phyloP scores from a whole-genome alignment of 2,888 invertebrate genomes.

The Agonum fuliginosum region DNA sequence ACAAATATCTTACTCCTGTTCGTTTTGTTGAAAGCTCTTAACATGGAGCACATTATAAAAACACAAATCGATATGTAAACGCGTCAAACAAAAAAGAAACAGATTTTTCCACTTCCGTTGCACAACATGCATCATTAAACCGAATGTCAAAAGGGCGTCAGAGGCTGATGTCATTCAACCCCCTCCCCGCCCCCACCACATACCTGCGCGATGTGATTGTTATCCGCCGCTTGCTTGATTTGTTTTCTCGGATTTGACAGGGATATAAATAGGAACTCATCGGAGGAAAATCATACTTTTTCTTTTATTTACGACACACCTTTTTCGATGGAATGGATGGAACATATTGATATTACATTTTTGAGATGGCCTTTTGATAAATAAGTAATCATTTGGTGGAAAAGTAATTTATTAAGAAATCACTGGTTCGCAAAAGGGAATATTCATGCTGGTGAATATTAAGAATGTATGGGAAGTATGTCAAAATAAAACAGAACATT shows the following conservation, averaged over 20 bases:
- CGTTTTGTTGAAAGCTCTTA: constrained; percentile 36
- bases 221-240: constrained; percentile 29
- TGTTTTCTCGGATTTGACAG: constrained; percentile 25
- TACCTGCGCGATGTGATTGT: constrained; percentile 29
- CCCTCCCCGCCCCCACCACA: background rate
- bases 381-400: no score
- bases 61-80: constrained; percentile 33
- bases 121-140: constrained; percentile 44
- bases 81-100: constrained; percentile 38
- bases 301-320: constrained; percentile 12
- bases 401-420: no score
- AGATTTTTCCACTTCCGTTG: constrained; percentile 38
- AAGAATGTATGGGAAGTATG: no score
- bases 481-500: no score
- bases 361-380: no score
- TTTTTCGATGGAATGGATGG: no score
- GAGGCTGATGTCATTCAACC: background rate
- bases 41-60: constrained; percentile 32
- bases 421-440: no score
- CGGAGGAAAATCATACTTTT: background rate
- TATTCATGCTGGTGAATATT: no score
- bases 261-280: constrained; percentile 23
- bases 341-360: constrained; percentile 5
- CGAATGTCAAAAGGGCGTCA: constrained; percentile 36
- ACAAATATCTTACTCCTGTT: no score